These are phyloP conservation scores for Limnephilus lunatus DNA, from an alignment of 2,888 invertebrate genomes.

Conservation along the genomic window DNA sequence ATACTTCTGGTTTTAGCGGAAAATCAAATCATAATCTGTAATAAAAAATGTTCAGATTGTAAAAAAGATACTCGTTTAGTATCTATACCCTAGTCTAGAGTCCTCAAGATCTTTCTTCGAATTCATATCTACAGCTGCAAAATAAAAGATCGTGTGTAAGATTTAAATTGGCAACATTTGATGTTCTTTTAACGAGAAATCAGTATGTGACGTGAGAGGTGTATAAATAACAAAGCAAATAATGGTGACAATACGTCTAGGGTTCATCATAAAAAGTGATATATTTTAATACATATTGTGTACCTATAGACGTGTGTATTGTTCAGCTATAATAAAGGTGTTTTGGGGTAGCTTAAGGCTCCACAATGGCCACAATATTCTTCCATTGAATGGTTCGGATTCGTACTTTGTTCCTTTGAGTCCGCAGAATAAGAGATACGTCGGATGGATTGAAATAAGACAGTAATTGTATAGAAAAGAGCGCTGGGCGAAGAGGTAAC, in stretches of 20 bases:
- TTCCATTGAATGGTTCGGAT: conserved; percentile 9
- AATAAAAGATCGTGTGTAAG: background rate
- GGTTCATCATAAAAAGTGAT: conserved; percentile 61
- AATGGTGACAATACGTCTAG: conserved; percentile 59
- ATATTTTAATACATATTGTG: conserved; percentile 49
- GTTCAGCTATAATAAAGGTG: conserved; percentile 63
- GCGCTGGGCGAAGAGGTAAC: conserved; percentile 41
- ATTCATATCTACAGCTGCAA: conserved; percentile 7
- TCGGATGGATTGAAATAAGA: conserved; percentile 55
- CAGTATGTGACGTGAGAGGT: conserved; percentile 56
- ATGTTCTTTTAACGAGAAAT: conserved; percentile 60
- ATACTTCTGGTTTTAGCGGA: no score
- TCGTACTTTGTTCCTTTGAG: conserved; percentile 43
- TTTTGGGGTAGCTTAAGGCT: conserved; percentile 64
- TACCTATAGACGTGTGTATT: conserved; percentile 50
- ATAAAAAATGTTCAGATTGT: no score
- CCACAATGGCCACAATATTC: conserved; percentile 58
- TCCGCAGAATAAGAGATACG: conserved; percentile 47
- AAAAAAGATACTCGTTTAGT: no score
- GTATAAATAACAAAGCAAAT: conserved; percentile 59
- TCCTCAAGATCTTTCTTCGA: no score
- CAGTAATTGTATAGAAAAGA: conserved; percentile 50
- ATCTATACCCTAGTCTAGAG: no score
- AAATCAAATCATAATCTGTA: no score
- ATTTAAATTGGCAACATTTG: conserved; percentile 39